These are phyloP conservation scores for Leucoma salicis DNA, from an alignment of 2,888 invertebrate species.

Conservation along the genomic window DNA sequence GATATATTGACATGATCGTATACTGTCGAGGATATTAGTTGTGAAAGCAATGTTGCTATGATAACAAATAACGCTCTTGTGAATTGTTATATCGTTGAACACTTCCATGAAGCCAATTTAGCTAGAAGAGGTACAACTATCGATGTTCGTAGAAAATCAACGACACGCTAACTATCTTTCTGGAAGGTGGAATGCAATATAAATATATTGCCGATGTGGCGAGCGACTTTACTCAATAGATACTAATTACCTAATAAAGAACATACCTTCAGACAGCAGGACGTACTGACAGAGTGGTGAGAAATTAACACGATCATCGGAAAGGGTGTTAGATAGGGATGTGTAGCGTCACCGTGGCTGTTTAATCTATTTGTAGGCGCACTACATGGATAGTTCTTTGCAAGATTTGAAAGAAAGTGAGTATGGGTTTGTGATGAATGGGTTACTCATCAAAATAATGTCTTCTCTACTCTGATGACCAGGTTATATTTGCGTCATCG, in stretches of 20 bases:
- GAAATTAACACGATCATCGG: too few relatives aligned
- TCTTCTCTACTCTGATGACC: too few relatives aligned
- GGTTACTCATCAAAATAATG: too few relatives aligned
- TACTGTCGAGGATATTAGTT: not conserved
- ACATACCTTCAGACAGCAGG: too few relatives aligned
- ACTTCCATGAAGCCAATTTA: constrained; percentile 1
- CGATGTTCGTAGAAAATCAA: constrained; percentile 6
- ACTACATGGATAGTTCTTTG: too few relatives aligned
- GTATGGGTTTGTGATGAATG: too few relatives aligned
- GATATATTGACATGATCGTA: constrained; percentile 13
- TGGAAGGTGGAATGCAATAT: not conserved
- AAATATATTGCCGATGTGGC: not conserved
- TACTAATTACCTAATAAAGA: not conserved
- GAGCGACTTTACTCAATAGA: not conserved
- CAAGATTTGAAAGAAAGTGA: too few relatives aligned
- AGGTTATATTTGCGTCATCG: too few relatives aligned
- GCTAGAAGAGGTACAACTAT: not conserved
- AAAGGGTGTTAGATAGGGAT: too few relatives aligned
- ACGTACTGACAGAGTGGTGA: too few relatives aligned
- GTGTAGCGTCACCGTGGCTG: too few relatives aligned
- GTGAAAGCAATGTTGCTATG: constrained; percentile 3
- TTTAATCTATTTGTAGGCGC: too few relatives aligned
- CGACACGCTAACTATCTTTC: not conserved
- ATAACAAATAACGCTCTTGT: constrained; percentile 4
- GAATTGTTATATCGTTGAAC: constrained; percentile 6